Conservation (phyloP, 2,888 invertebrate genomes). For the Ferdinandea cuprea region DNA sequence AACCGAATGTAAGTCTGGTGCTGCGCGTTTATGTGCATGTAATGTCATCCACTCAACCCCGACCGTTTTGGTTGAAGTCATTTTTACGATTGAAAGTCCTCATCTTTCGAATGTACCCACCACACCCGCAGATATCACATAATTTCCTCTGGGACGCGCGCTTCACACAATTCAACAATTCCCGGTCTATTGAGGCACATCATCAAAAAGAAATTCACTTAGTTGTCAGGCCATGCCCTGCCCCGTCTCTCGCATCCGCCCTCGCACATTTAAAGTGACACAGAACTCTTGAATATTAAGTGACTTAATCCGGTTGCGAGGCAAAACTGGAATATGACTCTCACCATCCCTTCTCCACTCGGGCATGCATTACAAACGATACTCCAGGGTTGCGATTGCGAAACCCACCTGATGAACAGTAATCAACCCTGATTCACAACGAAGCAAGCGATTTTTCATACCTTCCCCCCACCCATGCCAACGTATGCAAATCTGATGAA, state of each 20-base stretch:
- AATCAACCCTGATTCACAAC: slow-evolving; percentile 54
- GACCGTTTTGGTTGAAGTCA: slow-evolving; percentile 55
- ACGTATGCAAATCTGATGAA: slow-evolving; percentile 76
- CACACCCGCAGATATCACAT: slow-evolving; percentile 50
- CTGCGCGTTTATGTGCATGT: not conserved
- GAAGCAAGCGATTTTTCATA: slow-evolving; percentile 44
- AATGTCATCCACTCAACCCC: slow-evolving; percentile 40
- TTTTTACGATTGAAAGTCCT: slow-evolving; percentile 53
- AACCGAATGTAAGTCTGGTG: slow-evolving; percentile 1
- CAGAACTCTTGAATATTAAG: slow-evolving; percentile 59
- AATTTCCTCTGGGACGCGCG: slow-evolving; percentile 72
- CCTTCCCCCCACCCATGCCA: slow-evolving; percentile 4
- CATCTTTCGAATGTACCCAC: slow-evolving; percentile 37
- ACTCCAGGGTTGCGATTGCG: slow-evolving; percentile 56
- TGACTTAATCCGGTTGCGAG: slow-evolving; percentile 48
- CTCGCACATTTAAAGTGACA: slow-evolving; percentile 52
- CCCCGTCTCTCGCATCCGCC: not conserved
- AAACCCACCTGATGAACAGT: slow-evolving; percentile 60
- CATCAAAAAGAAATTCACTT: slow-evolving; percentile 65
- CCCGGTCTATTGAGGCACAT: slow-evolving; percentile 64
- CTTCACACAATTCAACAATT: too few relatives aligned
- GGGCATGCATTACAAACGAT: slow-evolving; percentile 28
- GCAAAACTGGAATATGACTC: slow-evolving; percentile 12
- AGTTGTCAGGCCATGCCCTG: slow-evolving; percentile 32
- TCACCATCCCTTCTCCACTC: not conserved